Evolutionary conservation across 2,113 vertebrate genomes (phyloP), one percentile per base, ranked within the genome.

Genomic region (Laterallus jamaicensis): DNA sequence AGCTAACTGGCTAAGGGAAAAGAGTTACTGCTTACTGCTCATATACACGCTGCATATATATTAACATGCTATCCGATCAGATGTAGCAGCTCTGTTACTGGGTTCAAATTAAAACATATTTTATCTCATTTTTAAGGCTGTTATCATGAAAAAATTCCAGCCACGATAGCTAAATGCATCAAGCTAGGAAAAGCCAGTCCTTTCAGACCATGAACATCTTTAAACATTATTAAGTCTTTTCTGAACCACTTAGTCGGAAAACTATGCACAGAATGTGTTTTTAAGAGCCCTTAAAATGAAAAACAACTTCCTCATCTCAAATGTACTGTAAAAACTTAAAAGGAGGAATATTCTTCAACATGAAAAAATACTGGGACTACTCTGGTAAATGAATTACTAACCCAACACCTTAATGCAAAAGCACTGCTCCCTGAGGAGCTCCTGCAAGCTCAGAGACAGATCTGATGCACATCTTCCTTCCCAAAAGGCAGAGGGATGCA

Each of bases 1-100:
- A 96, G 86, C 95, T 98, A 98, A 98, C 98, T 97, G 97, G 97
- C 97, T 95, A 96, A 97, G 96, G 89, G 95, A 96, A 97, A 96
- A 82, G 96, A 71, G 92, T 92, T 93, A 95, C 90, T 95, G 56
- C 75, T 92, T 93, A 95, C 90, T 95, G 56, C 75, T 87, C 73
- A 76, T 49, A 67, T 55, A 90, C 96, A 90, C 4, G 3, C 77
- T 76, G 75, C 94, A 87, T 90, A 73, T 71, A 86, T 42, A 97
- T 98, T 96, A 97, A 88, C 95, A 96, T 88, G 79, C 78, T 76
- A 76, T 82, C 92, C 90, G 85, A 94, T 85, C 95, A 93, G 62
- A 94, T 29, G 29, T 70, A 95, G 82, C 29, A 79, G 24, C 22
- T 84, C 44, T n/a, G 49, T 56, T 94, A 87, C 35, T 67, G 54